Conservation (phyloP, 2,113 vertebrate genomes). For the Edolisoma coerulescens region DNA sequence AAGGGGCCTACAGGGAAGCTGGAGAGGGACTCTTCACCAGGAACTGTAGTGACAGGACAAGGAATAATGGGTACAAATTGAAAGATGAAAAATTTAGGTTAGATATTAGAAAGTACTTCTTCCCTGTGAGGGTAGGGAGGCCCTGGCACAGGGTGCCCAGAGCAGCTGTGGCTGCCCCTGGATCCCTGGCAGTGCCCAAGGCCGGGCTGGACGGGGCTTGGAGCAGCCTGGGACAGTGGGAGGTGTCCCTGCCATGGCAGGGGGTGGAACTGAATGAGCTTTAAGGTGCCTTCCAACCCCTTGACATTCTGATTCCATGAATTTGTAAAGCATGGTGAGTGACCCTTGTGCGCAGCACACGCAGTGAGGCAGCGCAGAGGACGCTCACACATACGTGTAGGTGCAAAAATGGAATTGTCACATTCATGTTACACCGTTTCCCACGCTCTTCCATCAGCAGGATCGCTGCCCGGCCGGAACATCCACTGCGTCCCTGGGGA, state of each 20-base stretch:
- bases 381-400: not conserved
- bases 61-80: not conserved
- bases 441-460: not conserved
- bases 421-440: not conserved
- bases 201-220: not conserved
- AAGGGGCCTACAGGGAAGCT: not conserved
- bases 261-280: not conserved
- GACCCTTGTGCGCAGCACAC: no score
- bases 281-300: not conserved
- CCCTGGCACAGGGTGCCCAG: not conserved
- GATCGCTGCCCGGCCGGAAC: not conserved
- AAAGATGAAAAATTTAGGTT: not conserved
- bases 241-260: not conserved
- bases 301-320: no score
- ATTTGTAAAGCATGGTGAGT: not conserved
- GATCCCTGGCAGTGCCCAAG: not conserved
- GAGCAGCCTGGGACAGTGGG: accelerated
- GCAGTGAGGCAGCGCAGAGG: not conserved
- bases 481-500: not conserved
- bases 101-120: not conserved
- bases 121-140: not conserved
- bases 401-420: not conserved
- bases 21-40: not conserved
- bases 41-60: not conserved
- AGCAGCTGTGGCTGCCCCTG: not conserved